Base-by-base conservation (phyloP, 2,888 invertebrate species). In the Noctuana brunneofusca region DNA sequence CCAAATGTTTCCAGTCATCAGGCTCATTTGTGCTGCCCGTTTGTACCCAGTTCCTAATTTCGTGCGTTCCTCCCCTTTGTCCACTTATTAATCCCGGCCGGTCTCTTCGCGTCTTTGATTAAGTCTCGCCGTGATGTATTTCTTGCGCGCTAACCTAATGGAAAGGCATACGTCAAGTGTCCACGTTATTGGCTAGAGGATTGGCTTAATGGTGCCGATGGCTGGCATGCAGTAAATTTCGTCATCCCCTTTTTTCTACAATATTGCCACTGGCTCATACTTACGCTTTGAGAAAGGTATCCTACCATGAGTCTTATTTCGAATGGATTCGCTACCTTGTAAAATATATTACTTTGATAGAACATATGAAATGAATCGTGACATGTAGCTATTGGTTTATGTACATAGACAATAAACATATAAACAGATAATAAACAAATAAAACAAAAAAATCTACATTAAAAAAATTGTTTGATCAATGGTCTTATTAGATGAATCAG, bases 81-180 rank as follows among this genome's bases (percentile, higher is more conserved):
- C 82, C 79, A 76, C 76, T 80, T 88, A 89, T 90, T 89, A 88
- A 89, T 90, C 88, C 87, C 81, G 75, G 73, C 73, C 74, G 79
- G 82, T 82, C 82, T 80, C 86, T 82, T 84, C 80, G 82, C 76
- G 84, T 84, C 87, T 87, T 88, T 90, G 89, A 91, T 91, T 91
- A 89, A 89, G 81, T 78, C 81, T 72, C 74, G 76, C 79, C 70
- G 84, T 90, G 89, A 91, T 89, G 87, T 89, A 91, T 91, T 89
- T 89, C 87, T 88, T 89, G 84, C 81, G 75, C 80, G 80, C 81
- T 79, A 83, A 85, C 87, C 81, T 91, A 90, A 91, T 90, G 89
- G 89, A 86, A 89, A 85, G 81, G 75, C 87, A 89, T 91, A 86
- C 85, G 81, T 91, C 90, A 91, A 89, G 89, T 87, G 87, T 86